Conservation (phyloP, 1,140 invertebrate species). For the Streblospio benedicti region DNA sequence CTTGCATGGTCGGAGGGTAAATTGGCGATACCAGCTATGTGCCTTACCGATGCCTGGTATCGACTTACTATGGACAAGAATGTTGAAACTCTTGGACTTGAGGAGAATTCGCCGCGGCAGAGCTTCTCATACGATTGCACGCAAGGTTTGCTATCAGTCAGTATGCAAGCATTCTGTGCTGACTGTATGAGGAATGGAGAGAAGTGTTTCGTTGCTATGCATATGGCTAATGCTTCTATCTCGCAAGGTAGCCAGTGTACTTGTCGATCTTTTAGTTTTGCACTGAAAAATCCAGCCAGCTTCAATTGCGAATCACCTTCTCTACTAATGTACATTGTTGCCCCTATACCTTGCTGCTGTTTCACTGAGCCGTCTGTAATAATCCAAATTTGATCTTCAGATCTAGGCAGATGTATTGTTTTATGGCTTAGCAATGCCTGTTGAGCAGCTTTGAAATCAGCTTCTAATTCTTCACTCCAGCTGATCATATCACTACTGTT, state of each 20-base stretch:
- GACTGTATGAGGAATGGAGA: slow-evolving; percentile 21
- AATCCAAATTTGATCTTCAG: background rate
- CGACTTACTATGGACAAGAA: slow-evolving; percentile 20
- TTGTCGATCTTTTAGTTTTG: slow-evolving; percentile 16
- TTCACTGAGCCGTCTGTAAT: slow-evolving; percentile 17
- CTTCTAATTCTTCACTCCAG: slow-evolving; percentile 17
- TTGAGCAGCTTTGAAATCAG: slow-evolving; percentile 1
- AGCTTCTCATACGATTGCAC: slow-evolving; percentile 23
- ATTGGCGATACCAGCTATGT: slow-evolving; percentile 16
- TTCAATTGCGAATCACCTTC: background rate
- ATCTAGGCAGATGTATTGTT: background rate
- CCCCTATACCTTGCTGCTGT: slow-evolving; percentile 12
- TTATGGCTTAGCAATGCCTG: too few species aligned
- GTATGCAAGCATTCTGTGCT: slow-evolving; percentile 6
- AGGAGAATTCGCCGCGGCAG: slow-evolving; percentile 22
- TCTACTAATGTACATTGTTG: slow-evolving; percentile 20
- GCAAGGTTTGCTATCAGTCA: slow-evolving; percentile 25
- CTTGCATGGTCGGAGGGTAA: slow-evolving; percentile 20
- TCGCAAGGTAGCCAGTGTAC: slow-evolving; percentile 24
- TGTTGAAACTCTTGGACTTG: slow-evolving; percentile 18
- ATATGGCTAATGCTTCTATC: slow-evolving; percentile 22
- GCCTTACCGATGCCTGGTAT: slow-evolving; percentile 16
- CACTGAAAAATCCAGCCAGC: slow-evolving; percentile 21
- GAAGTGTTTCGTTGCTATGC: slow-evolving; percentile 20
- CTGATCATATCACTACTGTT: too few species aligned